A percentile compares a stretch with the other conserved stretches of the same genome.
These are phyloP conservation scores for Cavia aperea DNA, from an alignment of 2,113 vertebrate genomes.

Conservation along the genomic window DNA sequence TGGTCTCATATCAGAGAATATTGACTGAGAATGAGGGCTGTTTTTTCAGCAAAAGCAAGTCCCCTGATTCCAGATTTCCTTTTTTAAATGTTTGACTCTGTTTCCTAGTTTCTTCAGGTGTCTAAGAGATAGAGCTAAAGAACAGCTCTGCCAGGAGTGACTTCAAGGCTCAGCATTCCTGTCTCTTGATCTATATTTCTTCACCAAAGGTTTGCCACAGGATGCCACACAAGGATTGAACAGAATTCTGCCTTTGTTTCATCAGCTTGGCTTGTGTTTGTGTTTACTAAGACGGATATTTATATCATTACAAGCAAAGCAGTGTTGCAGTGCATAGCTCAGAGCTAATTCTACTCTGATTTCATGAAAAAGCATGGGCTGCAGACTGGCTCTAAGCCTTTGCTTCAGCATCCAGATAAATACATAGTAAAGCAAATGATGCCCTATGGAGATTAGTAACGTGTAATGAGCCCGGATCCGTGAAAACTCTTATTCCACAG, in stretches of 20 bases:
- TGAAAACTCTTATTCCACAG: background rate
- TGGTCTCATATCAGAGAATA: background rate
- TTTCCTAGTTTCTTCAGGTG: background rate
- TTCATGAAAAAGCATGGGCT: background rate
- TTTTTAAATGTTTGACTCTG: background rate
- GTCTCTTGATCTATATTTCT: background rate
- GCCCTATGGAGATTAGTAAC: background rate
- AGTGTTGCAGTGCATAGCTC: background rate
- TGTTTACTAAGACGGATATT: constrained; percentile 26
- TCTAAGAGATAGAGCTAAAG: constrained; percentile 13
- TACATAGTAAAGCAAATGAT: background rate
- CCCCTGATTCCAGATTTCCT: background rate
- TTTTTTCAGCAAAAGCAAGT: background rate
- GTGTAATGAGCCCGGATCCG: background rate
- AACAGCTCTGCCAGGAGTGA: background rate
- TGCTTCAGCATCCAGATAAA: background rate
- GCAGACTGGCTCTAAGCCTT: background rate
- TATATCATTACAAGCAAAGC: background rate
- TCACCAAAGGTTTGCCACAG: background rate
- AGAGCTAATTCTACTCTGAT: background rate
- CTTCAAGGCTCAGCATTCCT: background rate
- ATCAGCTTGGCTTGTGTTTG: constrained; percentile 24
- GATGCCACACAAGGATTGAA: background rate
- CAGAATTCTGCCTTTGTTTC: background rate
- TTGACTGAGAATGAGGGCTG: background rate